Evolutionary conservation across 2,888 invertebrate genomes (phyloP), one percentile per base, ranked within the genome.

Genomic region (Smittia aterrima): DNA sequence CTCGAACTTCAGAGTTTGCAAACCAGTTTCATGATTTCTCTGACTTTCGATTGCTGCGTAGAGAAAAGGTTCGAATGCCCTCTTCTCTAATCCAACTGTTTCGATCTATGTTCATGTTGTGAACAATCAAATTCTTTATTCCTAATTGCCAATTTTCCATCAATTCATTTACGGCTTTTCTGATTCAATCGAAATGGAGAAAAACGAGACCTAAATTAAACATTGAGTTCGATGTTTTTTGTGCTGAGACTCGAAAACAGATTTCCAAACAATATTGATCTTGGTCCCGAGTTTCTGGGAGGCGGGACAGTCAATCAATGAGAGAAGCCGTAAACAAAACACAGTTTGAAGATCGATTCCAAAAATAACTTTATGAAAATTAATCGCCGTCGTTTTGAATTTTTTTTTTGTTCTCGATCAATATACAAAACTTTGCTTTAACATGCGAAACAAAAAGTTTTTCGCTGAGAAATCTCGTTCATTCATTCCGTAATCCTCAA

Each of bases 121-220:
- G 20, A 20, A 58, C 58, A 58, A 58, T 58, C 20, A 58, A 58
- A 58, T 58, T 58, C 58, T 58, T 58, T 32, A 32, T 32, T 47
- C 47, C 58, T 66, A 66, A 66, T 66, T 66, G 66, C 32, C 66
- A 66, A 66, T 66, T 66, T 66, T 66, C 32, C 18, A 32, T 66
- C 66, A 66, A 66, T 66, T 58, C 58, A 58, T 58, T 58, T 58
- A 58, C 58, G 22, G 58, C 20, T 58, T 22, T 58, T 58, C 13
- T 58, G 58, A 58, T 58, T 58, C 18, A 58, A 58, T 58, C 58
- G 22, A 18, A 58, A 58, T 58, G 47, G 47, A 58, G 58, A 11
- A 22, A 58, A 18, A 47, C 47, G n/a, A 32, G n/a, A n/a, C 47
- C 11, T 2, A 11, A n/a, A 58, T 58, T 22, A 58, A 58, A 58